Evolutionary conservation across 2,888 invertebrate genomes (phyloP), one percentile per base, ranked within the genome.

Genomic region (Nymphalis urticae): DNA sequence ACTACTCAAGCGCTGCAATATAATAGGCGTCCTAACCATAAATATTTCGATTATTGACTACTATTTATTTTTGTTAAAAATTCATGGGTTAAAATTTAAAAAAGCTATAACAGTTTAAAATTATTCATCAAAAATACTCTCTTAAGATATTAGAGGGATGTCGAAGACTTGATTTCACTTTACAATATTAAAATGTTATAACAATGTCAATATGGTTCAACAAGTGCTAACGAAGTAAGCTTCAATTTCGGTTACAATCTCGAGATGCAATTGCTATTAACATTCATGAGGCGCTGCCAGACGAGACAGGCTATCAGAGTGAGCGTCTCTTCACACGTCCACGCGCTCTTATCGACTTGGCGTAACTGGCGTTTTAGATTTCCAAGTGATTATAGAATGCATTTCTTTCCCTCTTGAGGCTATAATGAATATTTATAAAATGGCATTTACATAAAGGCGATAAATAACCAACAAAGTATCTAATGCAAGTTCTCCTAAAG

Each of bases 201-300:
- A 32, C 17, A 36, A 42, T 62, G 16, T 17, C 19, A 48, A 51
- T 65, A 66, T 51, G 47, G 48, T 42, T 24, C 27, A 59, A 58
- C 54, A 61, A 60, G 27, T 65, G 27, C 17, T 54, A 48, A 58
- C 51, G 13, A 53, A 42, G 53, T 53, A 53, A 66, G 60, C 68
- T 72, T 68, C 65, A 64, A 69, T 65, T 66, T 71, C 61, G 65
- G 67, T 68, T 71, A 64, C 69, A 72, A 67, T 68, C 65, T 63
- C 61, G 64, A 59, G 54, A 68, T 64, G 70, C 67, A 66, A 58
- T 59, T 68, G 70, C 67, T 66, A 72, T 75, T 73, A 73, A 66
- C 67, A 75, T 73, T 73, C 72, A 75, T 68, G 67, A 72, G 66
- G 60, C 62, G 42, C 50, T 66, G 50, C 59, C 66, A 62, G 68